phyloP scores from a whole-genome alignment of 2,113 vertebrate genomes.

The Apaloderma vittatum region DNA sequence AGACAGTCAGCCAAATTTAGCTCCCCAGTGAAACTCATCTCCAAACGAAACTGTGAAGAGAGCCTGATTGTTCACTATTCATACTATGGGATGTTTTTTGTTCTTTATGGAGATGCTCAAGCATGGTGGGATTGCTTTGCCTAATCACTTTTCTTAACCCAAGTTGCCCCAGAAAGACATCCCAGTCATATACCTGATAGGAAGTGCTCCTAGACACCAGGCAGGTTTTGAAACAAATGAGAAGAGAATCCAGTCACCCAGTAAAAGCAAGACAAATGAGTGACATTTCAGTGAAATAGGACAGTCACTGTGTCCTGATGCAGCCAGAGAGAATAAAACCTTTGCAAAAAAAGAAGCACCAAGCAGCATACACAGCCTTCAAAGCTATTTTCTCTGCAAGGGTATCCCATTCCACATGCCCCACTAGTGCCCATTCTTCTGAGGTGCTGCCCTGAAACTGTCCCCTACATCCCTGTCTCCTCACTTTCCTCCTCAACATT shows the following conservation, averaged over 20 bases:
- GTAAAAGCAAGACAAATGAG: not conserved
- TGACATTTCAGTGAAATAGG: not conserved
- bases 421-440: not conserved
- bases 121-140: not conserved
- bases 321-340: not conserved
- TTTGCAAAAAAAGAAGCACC: not conserved
- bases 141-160: not conserved
- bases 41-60: not conserved
- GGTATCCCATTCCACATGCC: accelerated
- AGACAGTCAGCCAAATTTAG: not conserved
- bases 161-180: not conserved
- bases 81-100: not conserved
- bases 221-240: not conserved
- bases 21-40: not conserved
- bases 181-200: not conserved
- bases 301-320: not conserved
- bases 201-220: not conserved
- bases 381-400: not conserved
- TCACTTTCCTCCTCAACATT: not conserved
- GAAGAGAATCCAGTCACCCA: not conserved
- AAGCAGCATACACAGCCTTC: not conserved
- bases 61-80: not conserved
- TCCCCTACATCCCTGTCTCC: not conserved
- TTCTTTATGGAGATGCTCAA: not conserved
- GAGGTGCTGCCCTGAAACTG: not conserved